phyloP scores from a whole-genome alignment of 1,140 invertebrate genomes.

The Macrosteles quadrilineatus region DNA sequence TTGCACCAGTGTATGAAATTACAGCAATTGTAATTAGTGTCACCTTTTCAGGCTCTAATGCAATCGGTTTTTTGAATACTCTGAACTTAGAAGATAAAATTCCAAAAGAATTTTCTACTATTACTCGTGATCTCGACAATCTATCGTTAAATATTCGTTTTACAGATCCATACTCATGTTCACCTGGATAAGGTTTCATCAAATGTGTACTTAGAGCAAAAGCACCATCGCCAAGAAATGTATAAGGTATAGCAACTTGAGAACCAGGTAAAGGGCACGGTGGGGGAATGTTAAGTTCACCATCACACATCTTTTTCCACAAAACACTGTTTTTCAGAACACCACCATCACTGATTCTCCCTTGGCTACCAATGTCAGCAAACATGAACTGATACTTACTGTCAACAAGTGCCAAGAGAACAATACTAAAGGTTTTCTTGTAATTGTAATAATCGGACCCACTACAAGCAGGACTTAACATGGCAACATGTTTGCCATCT shows the following conservation, averaged over 20 bases:
- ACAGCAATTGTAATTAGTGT: conserved; percentile 36
- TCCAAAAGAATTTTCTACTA: conserved; percentile 57
- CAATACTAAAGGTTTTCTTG: conserved; percentile 34
- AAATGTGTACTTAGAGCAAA: conserved; percentile 51
- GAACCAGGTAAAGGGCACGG: conserved; percentile 38
- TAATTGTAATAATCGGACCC: conserved; percentile 36
- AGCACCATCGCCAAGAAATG: conserved; percentile 53
- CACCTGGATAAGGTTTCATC: conserved; percentile 53
- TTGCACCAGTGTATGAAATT: conserved; percentile 33
- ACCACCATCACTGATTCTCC: conserved; percentile 47
- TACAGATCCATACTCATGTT: conserved; percentile 49
- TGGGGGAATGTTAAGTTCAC: conserved; percentile 41
- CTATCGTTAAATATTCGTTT: conserved; percentile 50
- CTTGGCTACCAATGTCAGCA: conserved; percentile 33
- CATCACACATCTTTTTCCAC: conserved; percentile 36
- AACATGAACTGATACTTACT: conserved; percentile 36
- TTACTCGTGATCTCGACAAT: conserved; percentile 47
- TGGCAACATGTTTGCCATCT: conserved; percentile 50
- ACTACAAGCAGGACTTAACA: conserved; percentile 45
- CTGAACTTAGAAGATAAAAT: conserved; percentile 52
- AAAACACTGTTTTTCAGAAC: conserved; percentile 45
- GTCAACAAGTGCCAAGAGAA: conserved; percentile 33
- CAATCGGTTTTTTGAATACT: conserved; percentile 47
- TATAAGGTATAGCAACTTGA: conserved; percentile 34
- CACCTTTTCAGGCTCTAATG: conserved; percentile 42